phyloP scores from a whole-genome alignment of 1,140 invertebrate genomes.

The Bombus soroeensis region DNA sequence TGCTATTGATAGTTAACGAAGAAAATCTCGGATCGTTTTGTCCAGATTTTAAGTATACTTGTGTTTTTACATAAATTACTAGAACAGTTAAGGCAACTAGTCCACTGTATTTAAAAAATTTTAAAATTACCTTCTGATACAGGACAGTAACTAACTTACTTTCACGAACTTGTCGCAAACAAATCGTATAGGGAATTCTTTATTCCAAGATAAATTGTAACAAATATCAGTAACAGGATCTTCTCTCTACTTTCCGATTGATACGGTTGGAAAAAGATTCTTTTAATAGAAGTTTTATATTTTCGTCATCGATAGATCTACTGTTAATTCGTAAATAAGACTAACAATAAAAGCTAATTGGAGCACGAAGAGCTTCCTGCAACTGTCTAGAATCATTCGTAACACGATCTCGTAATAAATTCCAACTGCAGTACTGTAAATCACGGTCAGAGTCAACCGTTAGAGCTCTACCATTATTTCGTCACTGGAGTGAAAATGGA shows the following conservation, averaged over 20 bases:
- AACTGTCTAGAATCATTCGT: background rate
- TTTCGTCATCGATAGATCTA: background rate
- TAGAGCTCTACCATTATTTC: background rate
- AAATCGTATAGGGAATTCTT: too few species aligned
- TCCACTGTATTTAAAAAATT: fast-evolving
- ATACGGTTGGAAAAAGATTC: too few species aligned
- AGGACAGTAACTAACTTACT: too few species aligned
- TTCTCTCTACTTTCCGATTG: too few species aligned
- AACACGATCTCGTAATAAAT: background rate
- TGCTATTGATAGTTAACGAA: background rate
- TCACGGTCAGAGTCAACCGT: background rate
- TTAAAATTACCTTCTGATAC: too few species aligned
- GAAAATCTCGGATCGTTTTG: background rate
- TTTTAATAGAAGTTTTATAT: background rate
- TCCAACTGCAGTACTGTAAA: background rate
- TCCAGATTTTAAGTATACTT: background rate
- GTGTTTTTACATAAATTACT: background rate
- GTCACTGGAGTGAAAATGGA: background rate
- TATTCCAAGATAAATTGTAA: too few species aligned
- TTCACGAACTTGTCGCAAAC: too few species aligned
- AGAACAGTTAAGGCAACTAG: too few species aligned
- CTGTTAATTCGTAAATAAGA: background rate
- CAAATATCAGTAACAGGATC: too few species aligned
- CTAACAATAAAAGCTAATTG: background rate
- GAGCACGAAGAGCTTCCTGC: background rate